Evolutionary conservation across 2,113 vertebrate species (phyloP).

Genomic region (Neolamprologus kungweensis): DNA sequence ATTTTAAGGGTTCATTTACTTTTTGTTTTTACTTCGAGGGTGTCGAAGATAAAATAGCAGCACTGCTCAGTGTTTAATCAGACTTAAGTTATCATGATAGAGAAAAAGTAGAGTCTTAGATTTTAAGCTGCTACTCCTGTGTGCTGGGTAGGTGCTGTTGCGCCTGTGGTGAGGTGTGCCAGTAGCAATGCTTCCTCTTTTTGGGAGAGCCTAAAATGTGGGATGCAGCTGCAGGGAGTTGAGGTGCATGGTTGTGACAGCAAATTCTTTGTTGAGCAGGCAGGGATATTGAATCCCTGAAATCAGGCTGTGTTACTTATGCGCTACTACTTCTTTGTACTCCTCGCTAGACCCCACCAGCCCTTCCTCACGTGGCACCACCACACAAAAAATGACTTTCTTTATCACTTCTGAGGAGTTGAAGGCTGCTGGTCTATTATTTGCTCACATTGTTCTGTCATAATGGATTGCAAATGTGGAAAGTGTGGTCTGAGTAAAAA

Average conservation of each 20-base stretch:
- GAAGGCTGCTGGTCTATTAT: not conserved
- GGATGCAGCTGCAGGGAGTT: not conserved
- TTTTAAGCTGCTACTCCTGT: not conserved
- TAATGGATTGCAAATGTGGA: not conserved
- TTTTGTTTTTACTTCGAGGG: accelerated
- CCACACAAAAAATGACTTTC: not conserved
- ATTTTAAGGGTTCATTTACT: not conserved
- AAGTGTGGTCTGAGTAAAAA: not conserved
- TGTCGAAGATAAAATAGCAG: not conserved
- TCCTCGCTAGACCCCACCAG: accelerated
- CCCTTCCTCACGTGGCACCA: not conserved
- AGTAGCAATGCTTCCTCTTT: not conserved
- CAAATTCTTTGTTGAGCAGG: not conserved
- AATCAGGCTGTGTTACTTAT: not conserved
- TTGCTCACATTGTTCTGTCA: not conserved
- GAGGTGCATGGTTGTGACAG: not conserved
- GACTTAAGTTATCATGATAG: not conserved
- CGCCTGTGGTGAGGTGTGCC: not conserved
- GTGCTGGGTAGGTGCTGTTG: not conserved
- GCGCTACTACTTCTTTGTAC: not conserved
- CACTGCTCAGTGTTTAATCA: not conserved
- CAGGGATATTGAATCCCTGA: not conserved
- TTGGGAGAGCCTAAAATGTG: not conserved
- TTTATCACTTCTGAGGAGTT: not conserved
- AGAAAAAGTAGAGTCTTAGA: not conserved